Conservation (phyloP, 2,113 vertebrate species). For the Oophaga pumilio region DNA sequence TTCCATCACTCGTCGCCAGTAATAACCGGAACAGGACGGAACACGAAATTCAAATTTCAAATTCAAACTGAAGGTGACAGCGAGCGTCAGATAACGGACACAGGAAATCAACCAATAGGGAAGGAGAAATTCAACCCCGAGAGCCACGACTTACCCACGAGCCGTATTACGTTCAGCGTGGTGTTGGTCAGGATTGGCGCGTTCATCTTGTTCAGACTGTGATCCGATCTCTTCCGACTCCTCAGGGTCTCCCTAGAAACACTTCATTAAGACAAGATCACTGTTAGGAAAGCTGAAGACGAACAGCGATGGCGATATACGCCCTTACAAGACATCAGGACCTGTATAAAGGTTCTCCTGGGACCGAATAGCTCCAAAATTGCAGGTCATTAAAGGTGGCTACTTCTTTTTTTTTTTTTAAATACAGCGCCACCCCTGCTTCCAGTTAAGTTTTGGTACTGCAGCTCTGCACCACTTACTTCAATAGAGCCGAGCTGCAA, state of each 20-base stretch:
- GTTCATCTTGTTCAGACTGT: conserved; percentile 90
- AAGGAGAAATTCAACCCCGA: background rate
- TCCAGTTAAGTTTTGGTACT: too few species aligned
- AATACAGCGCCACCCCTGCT: too few species aligned
- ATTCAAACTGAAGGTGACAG: conserved; percentile 15
- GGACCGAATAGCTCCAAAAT: too few species aligned
- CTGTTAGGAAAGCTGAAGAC: background rate
- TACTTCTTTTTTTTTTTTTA: too few species aligned
- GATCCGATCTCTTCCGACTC: conserved; percentile 92
- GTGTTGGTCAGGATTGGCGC: conserved; percentile 97
- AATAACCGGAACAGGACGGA: background rate
- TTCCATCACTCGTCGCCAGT: background rate
- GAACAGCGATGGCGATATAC: background rate
- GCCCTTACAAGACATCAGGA: background rate
- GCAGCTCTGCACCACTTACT: too few species aligned
- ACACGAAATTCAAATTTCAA: background rate
- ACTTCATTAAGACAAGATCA: conserved; percentile 67
- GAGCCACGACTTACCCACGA: conserved; percentile 86
- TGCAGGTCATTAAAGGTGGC: too few species aligned
- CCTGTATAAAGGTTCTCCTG: background rate
- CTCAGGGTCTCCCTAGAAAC: conserved; percentile 88
- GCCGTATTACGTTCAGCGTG: conserved; percentile 94
- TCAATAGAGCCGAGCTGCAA: too few species aligned
- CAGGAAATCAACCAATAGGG: background rate
- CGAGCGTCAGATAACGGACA: background rate